Base-by-base conservation (phyloP, 2,888 invertebrate species). In the Polia nebulosa region DNA sequence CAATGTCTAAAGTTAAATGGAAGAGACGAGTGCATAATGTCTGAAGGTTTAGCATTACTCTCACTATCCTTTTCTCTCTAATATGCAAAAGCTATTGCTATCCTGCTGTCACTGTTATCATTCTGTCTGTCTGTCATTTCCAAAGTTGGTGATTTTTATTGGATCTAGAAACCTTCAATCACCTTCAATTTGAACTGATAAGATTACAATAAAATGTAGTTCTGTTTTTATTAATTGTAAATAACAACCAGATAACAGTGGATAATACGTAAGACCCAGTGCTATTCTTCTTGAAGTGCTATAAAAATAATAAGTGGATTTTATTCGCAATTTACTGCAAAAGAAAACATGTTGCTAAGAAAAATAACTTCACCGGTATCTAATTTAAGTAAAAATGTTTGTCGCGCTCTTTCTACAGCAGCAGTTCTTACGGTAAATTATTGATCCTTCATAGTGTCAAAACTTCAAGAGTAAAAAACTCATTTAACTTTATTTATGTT, bases 391-490 rank as follows among this genome's bases (percentile, higher is more conserved):
- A 81, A 72, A 76, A 84, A 83, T 78, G 36, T 75, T 62, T 76
- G 32, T 63, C 71, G 74, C 61, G 72, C 76, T 39, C 72, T 88
- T 53, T 89, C 89, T 20, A 85, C 88, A 61, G 32, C 83, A 41
- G 72, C 78, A 56, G 45, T 66, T 58, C 81, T 80, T 36, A 89
- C 88, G 86, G 90, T 91, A 83, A 75, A 13, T 41, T 36, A 44
- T 32, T 32, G n/a, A n/a, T n/a, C n/a, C n/a, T n/a, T n/a, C n/a
- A n/a, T n/a, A n/a, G n/a, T n/a, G n/a, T n/a, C n/a, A n/a, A n/a
- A n/a, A n/a, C n/a, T n/a, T n/a, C n/a, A n/a, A n/a, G n/a, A n/a
- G n/a, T n/a, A n/a, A n/a, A n/a, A n/a, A n/a, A 13, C 20, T 36
- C 17, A 68, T 39, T 32, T 32, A 64, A 44, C 17, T 41, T n/a